Percentiles rank a stretch among this genome's conserved stretches.
These are phyloP conservation scores for Synanthedon formicaeformis DNA, from an alignment of 2,888 invertebrate species.

Conservation along the genomic window DNA sequence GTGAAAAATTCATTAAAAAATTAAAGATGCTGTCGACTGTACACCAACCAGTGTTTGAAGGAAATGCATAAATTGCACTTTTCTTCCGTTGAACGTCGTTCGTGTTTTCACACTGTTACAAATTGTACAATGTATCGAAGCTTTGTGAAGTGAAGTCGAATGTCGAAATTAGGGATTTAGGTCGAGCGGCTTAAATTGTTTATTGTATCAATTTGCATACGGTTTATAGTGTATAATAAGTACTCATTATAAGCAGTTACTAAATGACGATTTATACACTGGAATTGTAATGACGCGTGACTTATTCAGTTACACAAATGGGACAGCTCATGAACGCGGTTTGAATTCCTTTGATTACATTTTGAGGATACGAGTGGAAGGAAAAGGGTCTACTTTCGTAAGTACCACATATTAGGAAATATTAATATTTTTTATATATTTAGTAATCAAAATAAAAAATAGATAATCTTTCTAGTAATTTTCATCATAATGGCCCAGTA, in stretches of 20 bases:
- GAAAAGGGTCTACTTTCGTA: background rate
- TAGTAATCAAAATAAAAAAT: no score
- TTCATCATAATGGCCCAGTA: no score
- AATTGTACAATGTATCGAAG: conserved; percentile 16
- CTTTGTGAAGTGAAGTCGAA: conserved; percentile 17
- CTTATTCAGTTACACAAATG: no score
- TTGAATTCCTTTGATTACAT: background rate
- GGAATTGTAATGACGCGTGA: no score
- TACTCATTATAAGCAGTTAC: no score
- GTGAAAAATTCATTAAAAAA: no score
- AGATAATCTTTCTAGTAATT: no score
- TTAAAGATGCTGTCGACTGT: background rate
- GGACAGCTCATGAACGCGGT: background rate
- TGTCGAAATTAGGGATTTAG: conserved; percentile 31
- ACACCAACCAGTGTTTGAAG: conserved; percentile 10
- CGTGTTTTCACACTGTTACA: conserved; percentile 15
- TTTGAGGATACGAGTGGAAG: background rate
- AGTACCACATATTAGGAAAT: background rate
- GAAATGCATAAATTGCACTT: conserved; percentile 36
- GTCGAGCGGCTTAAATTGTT: background rate
- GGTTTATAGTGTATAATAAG: background rate
- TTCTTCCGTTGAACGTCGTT: conserved; percentile 29
- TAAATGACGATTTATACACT: no score
- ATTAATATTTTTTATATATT: no score
- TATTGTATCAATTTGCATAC: background rate